Conservation (phyloP, 2,888 invertebrate genomes). For the Fragum fragum region DNA sequence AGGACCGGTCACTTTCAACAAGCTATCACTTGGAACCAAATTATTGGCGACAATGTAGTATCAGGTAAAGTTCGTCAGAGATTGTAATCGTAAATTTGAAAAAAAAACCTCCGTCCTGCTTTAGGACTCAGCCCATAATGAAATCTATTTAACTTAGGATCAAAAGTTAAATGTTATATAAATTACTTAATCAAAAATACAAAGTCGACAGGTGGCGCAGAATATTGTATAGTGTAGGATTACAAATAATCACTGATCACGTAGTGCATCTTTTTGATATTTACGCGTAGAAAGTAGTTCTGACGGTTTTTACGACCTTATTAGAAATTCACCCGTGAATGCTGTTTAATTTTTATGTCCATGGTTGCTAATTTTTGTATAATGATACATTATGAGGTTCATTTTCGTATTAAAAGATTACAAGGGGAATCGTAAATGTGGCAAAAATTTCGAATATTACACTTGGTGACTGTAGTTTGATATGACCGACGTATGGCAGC, state of each 20-base stretch:
- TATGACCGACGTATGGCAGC: background rate
- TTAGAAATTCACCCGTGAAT: constrained; percentile 25
- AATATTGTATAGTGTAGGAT: constrained; percentile 28
- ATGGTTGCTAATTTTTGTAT: constrained; percentile 31
- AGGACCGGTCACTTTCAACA: too few species aligned
- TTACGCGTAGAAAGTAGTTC: constrained; percentile 37
- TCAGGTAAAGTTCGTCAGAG: background rate
- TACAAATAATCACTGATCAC: constrained; percentile 21
- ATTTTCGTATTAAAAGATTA: constrained; percentile 25
- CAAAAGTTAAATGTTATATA: constrained; percentile 29
- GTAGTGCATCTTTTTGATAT: constrained; percentile 35
- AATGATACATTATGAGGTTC: constrained; percentile 27
- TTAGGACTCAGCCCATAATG: background rate
- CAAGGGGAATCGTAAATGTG: constrained; percentile 11
- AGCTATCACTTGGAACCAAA: background rate
- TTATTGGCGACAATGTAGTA: background rate
- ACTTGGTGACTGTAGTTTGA: constrained; percentile 23
- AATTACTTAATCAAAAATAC: constrained; percentile 28
- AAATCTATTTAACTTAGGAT: background rate
- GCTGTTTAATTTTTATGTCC: constrained; percentile 24
- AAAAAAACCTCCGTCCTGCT: background rate
- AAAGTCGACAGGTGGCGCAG: constrained; percentile 22
- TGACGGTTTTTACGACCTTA: constrained; percentile 35
- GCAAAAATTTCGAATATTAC: constrained; percentile 12
- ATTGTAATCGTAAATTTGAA: background rate